phyloP scores from a whole-genome alignment of 37 sponge, comb jelly and placozoan genomes.

The Dysidea cf. avara region DNA sequence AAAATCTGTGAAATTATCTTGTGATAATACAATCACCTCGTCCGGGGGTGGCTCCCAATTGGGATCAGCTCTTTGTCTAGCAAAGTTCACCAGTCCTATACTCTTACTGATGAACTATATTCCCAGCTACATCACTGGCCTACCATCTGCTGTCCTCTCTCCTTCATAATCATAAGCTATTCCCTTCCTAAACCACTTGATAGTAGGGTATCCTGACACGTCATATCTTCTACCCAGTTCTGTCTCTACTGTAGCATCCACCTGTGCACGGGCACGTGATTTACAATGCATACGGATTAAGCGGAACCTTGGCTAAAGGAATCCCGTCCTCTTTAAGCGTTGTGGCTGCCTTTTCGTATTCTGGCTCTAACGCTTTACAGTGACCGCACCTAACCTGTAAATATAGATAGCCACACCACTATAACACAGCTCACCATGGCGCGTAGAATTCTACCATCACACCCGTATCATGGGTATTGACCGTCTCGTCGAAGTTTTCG shows the following conservation, averaged over 20 bases:
- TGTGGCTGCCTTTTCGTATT: conserved; percentile 48
- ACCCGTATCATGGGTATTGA: conserved; percentile 39
- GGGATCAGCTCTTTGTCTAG: neutral
- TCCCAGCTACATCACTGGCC: neutral
- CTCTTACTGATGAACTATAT: neutral
- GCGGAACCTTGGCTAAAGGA: conserved; percentile 20
- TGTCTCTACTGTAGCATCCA: conserved; percentile 62
- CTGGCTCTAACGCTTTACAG: conserved; percentile 57
- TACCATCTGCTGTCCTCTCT: neutral
- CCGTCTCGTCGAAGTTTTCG: conserved; percentile 74
- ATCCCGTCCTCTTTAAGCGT: conserved; percentile 17
- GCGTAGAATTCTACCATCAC: conserved; percentile 94
- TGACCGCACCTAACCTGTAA: no score
- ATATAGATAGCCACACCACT: no score
- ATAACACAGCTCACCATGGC: conserved; percentile 86
- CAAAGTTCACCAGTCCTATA: neutral
- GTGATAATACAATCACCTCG: conserved; percentile 32
- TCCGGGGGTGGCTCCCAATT: neutral
- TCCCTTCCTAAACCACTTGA: conserved; percentile 29
- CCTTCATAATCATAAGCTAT: neutral
- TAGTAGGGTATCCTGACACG: conserved; percentile 71
- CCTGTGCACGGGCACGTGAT: no score
- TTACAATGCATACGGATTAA: no score
- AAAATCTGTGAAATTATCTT: conserved; percentile 39
- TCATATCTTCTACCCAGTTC: conserved; percentile 43